These are phyloP conservation scores for Oscheius myriophilus DNA, from an alignment of 2,888 invertebrate genomes.

Conservation along the genomic window DNA sequence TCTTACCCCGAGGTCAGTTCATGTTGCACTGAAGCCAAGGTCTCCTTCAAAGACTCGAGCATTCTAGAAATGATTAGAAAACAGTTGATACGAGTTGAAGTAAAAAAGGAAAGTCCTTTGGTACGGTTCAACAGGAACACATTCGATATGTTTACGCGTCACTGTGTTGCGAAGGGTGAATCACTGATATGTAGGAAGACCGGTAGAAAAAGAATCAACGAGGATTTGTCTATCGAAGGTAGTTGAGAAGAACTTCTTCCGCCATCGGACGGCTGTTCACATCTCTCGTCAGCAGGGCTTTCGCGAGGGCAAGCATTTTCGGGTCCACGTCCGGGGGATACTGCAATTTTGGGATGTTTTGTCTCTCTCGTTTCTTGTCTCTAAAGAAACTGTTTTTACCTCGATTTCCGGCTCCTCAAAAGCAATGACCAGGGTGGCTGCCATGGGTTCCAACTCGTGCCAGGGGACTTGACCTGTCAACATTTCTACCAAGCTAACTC, in stretches of 20 bases:
- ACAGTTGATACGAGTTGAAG: too few species aligned
- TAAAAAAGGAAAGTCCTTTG: too few species aligned
- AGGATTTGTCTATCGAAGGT: constrained; percentile 3
- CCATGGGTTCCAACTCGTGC: constrained; percentile 47
- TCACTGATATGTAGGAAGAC: too few species aligned
- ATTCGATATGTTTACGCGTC: too few species aligned
- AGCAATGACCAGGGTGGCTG: constrained; percentile 45
- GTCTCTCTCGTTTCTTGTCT: too few species aligned
- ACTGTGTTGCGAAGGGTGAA: too few species aligned
- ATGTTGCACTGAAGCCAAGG: constrained; percentile 47
- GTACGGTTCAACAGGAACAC: too few species aligned
- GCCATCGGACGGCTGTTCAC: constrained; percentile 14
- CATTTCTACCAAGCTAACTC: constrained; percentile 58
- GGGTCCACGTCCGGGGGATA: constrained; percentile 14
- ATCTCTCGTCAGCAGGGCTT: constrained; percentile 9
- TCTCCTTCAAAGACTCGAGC: constrained; percentile 49
- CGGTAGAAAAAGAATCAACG: background rate
- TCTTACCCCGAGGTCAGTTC: constrained; percentile 38
- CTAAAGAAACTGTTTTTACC: too few species aligned
- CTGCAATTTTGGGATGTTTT: background rate
- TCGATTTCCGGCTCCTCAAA: constrained; percentile 36
- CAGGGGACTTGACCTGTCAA: constrained; percentile 56
- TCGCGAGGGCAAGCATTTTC: background rate
- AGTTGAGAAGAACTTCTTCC: constrained; percentile 8
- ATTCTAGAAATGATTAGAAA: constrained; percentile 29